Evolutionary conservation across 2,797 vertebrate species (phyloP), one percentile per base, ranked within the genome.

Genomic region (Chaenodraco wilsoni): DNA sequence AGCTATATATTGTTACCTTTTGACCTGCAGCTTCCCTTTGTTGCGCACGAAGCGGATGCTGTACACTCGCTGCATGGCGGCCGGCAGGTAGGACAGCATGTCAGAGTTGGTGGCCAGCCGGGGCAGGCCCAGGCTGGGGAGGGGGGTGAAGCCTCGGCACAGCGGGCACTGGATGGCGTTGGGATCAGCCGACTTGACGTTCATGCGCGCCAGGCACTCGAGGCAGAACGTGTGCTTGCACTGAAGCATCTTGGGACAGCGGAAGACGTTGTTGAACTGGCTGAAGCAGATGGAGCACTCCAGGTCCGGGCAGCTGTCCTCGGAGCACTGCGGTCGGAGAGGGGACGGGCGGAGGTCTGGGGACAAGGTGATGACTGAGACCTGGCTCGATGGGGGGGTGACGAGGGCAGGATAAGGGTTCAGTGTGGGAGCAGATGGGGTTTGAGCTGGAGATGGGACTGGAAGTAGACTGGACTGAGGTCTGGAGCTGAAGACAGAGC

Each of bases 281-380:
- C 93, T 93, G 88, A 95, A 96, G 82, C 95, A 96, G 82, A 96
- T 87, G 57, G 94, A 73, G 23, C 95, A 96, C 81, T 96, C 95
- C 86, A 95, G 83, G 69, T 95, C 94, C 0, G 91, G 94, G 21
- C 23, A 5, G 27, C 48, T 7, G 0, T 81, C 84, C 3, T 82
- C 82, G 0, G 40, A 52, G 69, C 37, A 65, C 31, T 7, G 68
- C 1, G 72, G 5, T 0, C 3, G 41, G 12, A 69, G 12, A 0
- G 84, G 83, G 16, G 75, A 73, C 0, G 15, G 84, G 10, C 2
- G 33, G 15, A 59, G 57, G 65, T 77, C 86, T 0, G 83, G 80
- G 14, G 81, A 79, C 0, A 58, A 55, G 48, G 79, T 0, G 59
- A 78, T 60, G 59, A 89, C 19, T 0, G 77, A 83, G 8, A 84